A percentile compares a stretch with the other conserved stretches of the same genome.
Conservation (phyloP, 2,888 invertebrate species). For the Operophtera brumata region DNA sequence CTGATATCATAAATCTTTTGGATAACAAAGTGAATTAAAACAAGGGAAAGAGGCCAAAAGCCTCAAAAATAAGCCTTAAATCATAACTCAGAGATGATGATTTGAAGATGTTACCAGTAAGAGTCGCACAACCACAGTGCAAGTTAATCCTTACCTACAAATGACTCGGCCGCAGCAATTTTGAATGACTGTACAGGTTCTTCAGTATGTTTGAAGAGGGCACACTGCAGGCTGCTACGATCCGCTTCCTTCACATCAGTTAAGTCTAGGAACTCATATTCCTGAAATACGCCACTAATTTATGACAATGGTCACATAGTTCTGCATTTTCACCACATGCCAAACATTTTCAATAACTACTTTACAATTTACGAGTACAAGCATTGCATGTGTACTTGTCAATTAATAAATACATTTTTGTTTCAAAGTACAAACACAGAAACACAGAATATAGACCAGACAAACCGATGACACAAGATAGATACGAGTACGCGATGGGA, state of each 20-base stretch:
- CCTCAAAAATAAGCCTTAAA: no score
- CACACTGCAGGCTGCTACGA: constrained; percentile 82
- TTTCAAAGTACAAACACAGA: not conserved
- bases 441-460: not conserved
- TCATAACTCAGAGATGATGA: not conserved
- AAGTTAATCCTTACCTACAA: constrained; percentile 53
- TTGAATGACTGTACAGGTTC: constrained; percentile 17
- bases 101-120: not conserved
- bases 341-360: constrained; percentile 5
- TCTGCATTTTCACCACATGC: constrained; percentile 15
- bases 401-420: not conserved
- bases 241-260: constrained; percentile 86
- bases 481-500: no score
- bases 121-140: not conserved
- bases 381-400: not conserved
- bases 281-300: constrained; percentile 72
- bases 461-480: no score
- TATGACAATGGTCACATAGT: constrained; percentile 2
- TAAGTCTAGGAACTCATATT: constrained; percentile 87
- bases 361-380: not conserved
- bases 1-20: no score
- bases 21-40: no score
- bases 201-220: constrained; percentile 69
- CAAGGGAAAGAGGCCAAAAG: no score
- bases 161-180: constrained; percentile 48